These are phyloP conservation scores for Anadara kagoshimensis DNA, from an alignment of 1,140 invertebrate species.

Conservation along the genomic window DNA sequence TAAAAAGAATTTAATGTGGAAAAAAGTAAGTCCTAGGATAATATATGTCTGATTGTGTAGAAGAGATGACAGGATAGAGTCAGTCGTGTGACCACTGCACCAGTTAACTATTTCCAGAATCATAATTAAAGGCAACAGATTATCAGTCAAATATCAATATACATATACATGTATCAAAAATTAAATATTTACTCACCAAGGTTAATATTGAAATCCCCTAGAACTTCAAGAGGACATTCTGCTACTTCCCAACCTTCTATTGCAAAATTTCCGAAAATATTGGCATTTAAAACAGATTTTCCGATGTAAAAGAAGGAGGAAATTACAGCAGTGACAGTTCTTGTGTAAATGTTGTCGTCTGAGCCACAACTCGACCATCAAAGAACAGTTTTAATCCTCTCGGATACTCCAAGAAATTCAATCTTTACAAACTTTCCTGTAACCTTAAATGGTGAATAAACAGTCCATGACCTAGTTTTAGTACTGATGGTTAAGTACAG, in stretches of 20 bases:
- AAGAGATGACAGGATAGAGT: no score
- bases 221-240: conserved; percentile 42
- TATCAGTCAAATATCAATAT: not conserved
- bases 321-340: conserved; percentile 12
- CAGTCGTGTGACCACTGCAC: no score
- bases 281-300: conserved; percentile 12
- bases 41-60: no score
- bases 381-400: conserved; percentile 47
- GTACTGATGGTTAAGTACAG: conserved; percentile 50
- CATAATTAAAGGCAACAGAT: no score
- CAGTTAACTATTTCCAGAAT: no score
- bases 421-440: conserved; percentile 42
- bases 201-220: conserved; percentile 33
- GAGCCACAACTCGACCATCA: conserved; percentile 35
- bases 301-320: conserved; percentile 42
- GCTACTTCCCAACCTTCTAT: conserved; percentile 52
- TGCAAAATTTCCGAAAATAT: conserved; percentile 33
- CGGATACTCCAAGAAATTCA: conserved; percentile 49
- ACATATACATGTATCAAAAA: not conserved
- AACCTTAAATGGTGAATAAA: conserved; percentile 32
- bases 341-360: conserved; percentile 28
- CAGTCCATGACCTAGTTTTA: conserved; percentile 44
- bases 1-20: no score
- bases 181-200: conserved; percentile 42
- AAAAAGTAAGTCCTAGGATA: no score